Evolutionary conservation across 2,797 vertebrate genomes (phyloP), one percentile per base, ranked within the genome.

Genomic region (Rhinophrynus dorsalis): DNA sequence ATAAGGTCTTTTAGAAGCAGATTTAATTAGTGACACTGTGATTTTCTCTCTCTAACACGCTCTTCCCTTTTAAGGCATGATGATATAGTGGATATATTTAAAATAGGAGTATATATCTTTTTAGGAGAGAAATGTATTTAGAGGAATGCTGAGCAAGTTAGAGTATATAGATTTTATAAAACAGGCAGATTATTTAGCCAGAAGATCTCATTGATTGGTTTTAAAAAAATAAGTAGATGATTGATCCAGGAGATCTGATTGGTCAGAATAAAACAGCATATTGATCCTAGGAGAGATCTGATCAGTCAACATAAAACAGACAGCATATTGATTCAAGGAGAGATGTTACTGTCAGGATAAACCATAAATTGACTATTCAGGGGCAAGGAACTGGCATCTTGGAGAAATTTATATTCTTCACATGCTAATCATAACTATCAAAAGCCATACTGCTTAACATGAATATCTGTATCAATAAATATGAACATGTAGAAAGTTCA

Each of bases 251-350:
- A 40, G 17, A 21, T 45, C 18, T 18, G 17, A 45, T 45, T 18
- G 18, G 15, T 45, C 42, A 45, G 8, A 17, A 21, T 21, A 45
- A 10, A 45, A 45, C 42, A 50, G 3, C 3, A 50, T 24, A 50
- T 50, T 50, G 47, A 26, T 50, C 2, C 21, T 24, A 9, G 17
- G 18, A 17, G 42, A 50, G 21, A 50, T 26, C 21, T 50, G 23
- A 24, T 50, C 47, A 50, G 47, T 50, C 47, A 50, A 26, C 12
- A 50, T 47, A 50, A 50, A 24, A 13, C 10, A 50, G 47, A 50
- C 23, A 50, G 21, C 3, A 12, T 11, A 50, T n/a, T 26, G 20
- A 50, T 23, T 26, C 20, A 26, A 21, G 17, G 20, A 47, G 12
- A 50, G 11, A 13, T 50, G 21, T 10, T 24, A 50, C 13, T 50